Percentiles rank a stretch among this genome's conserved stretches.
phyloP scores from a whole-genome alignment of 2,113 vertebrate genomes.

The Pluvianellus socialis region DNA sequence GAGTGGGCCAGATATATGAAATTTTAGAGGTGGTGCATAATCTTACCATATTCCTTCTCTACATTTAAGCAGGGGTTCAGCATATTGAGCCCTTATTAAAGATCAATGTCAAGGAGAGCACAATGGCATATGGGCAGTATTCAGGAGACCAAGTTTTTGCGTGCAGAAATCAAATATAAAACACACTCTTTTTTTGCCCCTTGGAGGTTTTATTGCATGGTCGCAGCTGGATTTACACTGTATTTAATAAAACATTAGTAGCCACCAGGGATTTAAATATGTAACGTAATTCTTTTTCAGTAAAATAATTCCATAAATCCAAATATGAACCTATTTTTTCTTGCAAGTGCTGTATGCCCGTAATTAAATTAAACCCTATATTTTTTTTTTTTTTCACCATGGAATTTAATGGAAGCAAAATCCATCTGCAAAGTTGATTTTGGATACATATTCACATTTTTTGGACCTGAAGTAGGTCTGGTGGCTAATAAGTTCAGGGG shows the following conservation, averaged over 20 bases:
- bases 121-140: constrained; percentile 41
- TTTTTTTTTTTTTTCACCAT: constrained; percentile 19
- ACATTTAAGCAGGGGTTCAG: neutral
- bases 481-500: constrained; percentile 22
- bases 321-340: constrained; percentile 70
- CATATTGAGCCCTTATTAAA: neutral
- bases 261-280: constrained; percentile 79
- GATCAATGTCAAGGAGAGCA: constrained; percentile 20
- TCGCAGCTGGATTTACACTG: constrained; percentile 77
- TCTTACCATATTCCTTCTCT: neutral
- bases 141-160: constrained; percentile 1
- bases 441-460: constrained; percentile 34
- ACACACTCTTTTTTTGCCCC: constrained; percentile 52
- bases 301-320: constrained; percentile 83
- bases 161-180: constrained; percentile 69
- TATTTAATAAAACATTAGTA: constrained; percentile 84
- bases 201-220: constrained; percentile 75
- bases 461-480: constrained; percentile 34
- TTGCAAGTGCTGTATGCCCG: constrained; percentile 35
- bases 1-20: constrained; percentile 22
- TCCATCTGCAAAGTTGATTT: constrained; percentile 45
- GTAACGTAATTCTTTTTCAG: constrained; percentile 79
- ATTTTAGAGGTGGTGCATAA: constrained; percentile 12
- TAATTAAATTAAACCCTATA: constrained; percentile 73
- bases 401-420: constrained; percentile 33